phyloP scores from a whole-genome alignment of 2,888 invertebrate genomes.

The Melieria omissa region DNA sequence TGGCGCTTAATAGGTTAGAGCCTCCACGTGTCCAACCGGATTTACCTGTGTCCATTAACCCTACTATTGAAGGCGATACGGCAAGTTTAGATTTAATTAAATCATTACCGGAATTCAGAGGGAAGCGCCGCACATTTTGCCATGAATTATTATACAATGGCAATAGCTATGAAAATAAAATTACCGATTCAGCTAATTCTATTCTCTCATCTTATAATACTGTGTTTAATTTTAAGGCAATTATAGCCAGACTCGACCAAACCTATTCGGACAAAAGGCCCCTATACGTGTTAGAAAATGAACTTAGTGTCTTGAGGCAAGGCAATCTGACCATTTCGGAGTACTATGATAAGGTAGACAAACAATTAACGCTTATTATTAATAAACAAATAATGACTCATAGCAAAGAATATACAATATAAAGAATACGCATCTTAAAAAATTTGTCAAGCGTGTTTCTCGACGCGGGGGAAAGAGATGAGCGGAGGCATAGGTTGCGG shows the following conservation, averaged over 20 bases:
- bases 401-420: no score
- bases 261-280: slow-evolving; percentile 40
- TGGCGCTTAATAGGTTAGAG: background rate
- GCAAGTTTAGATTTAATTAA: slow-evolving; percentile 18
- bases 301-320: slow-evolving; percentile 43
- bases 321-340: slow-evolving; percentile 33
- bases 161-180: slow-evolving; percentile 14
- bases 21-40: slow-evolving; percentile 1
- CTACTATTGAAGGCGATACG: background rate
- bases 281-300: slow-evolving; percentile 40
- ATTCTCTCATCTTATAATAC: slow-evolving; percentile 16
- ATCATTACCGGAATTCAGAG: slow-evolving; percentile 21
- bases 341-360: slow-evolving; percentile 39
- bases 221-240: slow-evolving; percentile 13
- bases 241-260: slow-evolving; percentile 31
- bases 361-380: slow-evolving; percentile 36
- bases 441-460: no score
- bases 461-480: no score
- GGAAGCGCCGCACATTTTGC: slow-evolving; percentile 23
- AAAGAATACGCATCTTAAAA: no score
- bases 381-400: no score
- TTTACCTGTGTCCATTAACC: slow-evolving; percentile 8
- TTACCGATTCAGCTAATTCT: slow-evolving; percentile 13
- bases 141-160: slow-evolving; percentile 20
- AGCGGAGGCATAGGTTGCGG: no score